A percentile compares a stretch with the other conserved stretches of the same genome.
Conservation (phyloP, 1,140 invertebrate genomes). For the Trichonephila clavipes region DNA sequence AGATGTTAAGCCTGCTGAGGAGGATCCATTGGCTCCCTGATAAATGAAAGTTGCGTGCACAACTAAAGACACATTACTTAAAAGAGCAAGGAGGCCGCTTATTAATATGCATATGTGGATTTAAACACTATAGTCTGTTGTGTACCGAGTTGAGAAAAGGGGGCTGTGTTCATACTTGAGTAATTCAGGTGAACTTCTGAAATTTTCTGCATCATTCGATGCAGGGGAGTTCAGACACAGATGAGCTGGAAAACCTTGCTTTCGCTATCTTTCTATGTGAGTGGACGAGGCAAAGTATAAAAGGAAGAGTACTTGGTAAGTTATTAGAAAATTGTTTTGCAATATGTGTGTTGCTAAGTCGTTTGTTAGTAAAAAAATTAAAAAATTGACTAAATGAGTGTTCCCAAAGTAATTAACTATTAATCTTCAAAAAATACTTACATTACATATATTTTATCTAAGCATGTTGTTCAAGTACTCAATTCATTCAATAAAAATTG, state of each 20-base stretch:
- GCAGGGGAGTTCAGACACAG: not conserved
- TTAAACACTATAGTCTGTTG: constrained; percentile 15
- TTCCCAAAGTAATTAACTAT: no score
- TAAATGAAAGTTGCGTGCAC: constrained; percentile 67
- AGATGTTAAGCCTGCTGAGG: constrained; percentile 62
- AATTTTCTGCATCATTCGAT: constrained; percentile 31
- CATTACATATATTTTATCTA: no score
- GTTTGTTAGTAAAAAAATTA: no score
- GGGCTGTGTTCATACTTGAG: constrained; percentile 6
- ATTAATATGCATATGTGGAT: constrained; percentile 69
- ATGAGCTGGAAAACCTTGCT: not conserved
- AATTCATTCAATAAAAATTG: no score
- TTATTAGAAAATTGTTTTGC: no score
- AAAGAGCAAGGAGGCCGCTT: constrained; percentile 49
- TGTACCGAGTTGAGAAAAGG: not conserved
- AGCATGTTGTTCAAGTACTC: no score
- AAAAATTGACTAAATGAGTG: no score
- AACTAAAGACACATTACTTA: constrained; percentile 47
- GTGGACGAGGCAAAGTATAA: no score
- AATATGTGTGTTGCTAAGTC: no score
- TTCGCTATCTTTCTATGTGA: not conserved
- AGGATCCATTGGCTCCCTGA: constrained; percentile 59
- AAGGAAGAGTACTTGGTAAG: no score
- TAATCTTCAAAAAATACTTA: no score
- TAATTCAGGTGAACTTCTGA: constrained; percentile 24